Conservation (phyloP, 2,888 invertebrate genomes). For the Drosophila tripunctata region DNA sequence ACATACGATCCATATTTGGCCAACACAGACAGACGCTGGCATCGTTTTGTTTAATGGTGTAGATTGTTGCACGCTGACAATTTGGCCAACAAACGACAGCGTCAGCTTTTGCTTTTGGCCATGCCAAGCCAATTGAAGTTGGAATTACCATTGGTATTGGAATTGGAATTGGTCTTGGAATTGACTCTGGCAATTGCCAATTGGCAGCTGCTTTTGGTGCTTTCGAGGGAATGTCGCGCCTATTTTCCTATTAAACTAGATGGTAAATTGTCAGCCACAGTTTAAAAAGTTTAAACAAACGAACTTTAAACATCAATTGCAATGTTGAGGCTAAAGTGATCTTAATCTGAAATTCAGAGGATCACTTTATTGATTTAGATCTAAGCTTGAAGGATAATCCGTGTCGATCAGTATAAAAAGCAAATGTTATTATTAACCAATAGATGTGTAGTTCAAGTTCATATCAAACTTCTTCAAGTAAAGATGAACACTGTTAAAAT, state of each 20-base stretch:
- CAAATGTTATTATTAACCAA: no score
- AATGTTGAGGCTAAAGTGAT: slow-evolving; percentile 5
- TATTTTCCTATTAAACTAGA: slow-evolving; percentile 68
- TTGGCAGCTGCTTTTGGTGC: slow-evolving; percentile 69
- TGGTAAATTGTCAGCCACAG: slow-evolving; percentile 59
- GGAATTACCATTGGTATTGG: slow-evolving; percentile 25
- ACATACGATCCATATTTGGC: slow-evolving; percentile 64
- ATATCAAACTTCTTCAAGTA: no score
- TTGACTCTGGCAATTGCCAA: slow-evolving; percentile 37
- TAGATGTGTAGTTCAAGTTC: no score
- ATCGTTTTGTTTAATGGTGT: slow-evolving; percentile 80
- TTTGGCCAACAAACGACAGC: slow-evolving; percentile 45
- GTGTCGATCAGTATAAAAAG: no score
- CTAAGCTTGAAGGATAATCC: no score
- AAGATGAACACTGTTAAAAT: no score
- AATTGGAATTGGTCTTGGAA: slow-evolving; percentile 21
- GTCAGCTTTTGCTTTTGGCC: slow-evolving; percentile 54
- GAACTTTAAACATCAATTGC: slow-evolving; percentile 46
- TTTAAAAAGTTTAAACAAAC: slow-evolving; percentile 1
- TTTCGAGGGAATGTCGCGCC: slow-evolving; percentile 75
- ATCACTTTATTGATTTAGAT: no score
- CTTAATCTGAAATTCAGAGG: no score
- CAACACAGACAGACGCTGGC: slow-evolving; percentile 41
- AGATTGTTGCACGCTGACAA: slow-evolving; percentile 81
- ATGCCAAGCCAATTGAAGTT: slow-evolving; percentile 49